Percentiles rank a stretch among this genome's conserved stretches.
These are phyloP conservation scores for Nomada hirtipes DNA, from an alignment of 2,888 invertebrate genomes.

Conservation along the genomic window DNA sequence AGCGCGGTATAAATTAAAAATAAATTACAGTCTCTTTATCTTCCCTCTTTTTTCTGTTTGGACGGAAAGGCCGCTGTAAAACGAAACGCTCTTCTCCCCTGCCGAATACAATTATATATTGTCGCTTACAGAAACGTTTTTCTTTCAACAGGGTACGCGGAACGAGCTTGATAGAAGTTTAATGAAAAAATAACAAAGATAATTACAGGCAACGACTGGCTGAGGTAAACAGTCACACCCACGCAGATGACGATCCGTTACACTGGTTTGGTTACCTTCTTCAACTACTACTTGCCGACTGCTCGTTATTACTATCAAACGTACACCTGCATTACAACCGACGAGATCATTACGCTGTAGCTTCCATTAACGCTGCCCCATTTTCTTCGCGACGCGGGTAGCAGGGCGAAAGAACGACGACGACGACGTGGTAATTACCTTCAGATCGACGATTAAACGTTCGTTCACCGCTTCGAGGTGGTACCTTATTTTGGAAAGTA, in stretches of 20 bases:
- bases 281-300: slow-evolving; percentile 11
- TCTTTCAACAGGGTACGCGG: slow-evolving; percentile 40
- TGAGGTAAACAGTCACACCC: slow-evolving; percentile 58
- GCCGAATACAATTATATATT: slow-evolving; percentile 46
- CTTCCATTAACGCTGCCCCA: slow-evolving; percentile 20
- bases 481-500: background rate
- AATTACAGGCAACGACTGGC: slow-evolving; percentile 69
- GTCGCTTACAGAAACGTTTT: slow-evolving; percentile 54
- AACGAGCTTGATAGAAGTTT: slow-evolving; percentile 73
- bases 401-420: too few relatives aligned
- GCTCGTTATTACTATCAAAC: slow-evolving; percentile 31
- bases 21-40: slow-evolving; percentile 53
- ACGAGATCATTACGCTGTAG: slow-evolving; percentile 25
- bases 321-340: slow-evolving; percentile 33
- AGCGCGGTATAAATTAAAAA: slow-evolving; percentile 79
- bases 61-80: slow-evolving; percentile 15
- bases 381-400: background rate
- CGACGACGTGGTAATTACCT: background rate
- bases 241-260: background rate
- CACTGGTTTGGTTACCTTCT: slow-evolving; percentile 37
- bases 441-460: background rate
- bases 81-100: slow-evolving; percentile 20
- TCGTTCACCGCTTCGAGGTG: background rate
- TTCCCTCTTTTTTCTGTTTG: background rate
- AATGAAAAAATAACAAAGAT: slow-evolving; percentile 79